Base-by-base conservation (phyloP, 2,888 invertebrate species). In the Agonopterix subpropinquella region DNA sequence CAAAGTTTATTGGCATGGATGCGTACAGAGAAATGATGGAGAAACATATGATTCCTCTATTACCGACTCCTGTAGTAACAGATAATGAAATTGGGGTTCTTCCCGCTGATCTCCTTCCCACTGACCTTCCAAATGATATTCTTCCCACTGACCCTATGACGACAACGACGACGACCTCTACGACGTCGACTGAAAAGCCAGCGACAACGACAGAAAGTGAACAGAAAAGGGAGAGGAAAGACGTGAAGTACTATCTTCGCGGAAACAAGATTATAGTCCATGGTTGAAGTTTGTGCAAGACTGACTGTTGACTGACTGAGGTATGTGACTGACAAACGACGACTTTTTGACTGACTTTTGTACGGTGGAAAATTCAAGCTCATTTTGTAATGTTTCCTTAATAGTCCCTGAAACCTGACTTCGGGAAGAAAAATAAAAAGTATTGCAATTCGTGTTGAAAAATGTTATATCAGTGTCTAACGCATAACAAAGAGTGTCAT, bases 71-170 rank as follows among this genome's bases (percentile, higher is more conserved):
- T 39, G 82, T 85, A 3, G 76, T 86, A 0, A 67, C 68, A 45
- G 88, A 88, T 43, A 80, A 84, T 58, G 86, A 88, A 56, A 73
- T 86, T 43, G 86, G 87, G 1, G 85, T 87, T 18, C 70, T 86
- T 43, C 77, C 87, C 13, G 85, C 82, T 46, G 86, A 83, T 50
- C 51, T 80, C 54, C 76, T 86, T 11, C 75, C 81, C 28, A 18
- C 15, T 7, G 74, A 75, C 36, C 28, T 7, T 5, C 28, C 28
- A 1, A 28, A 28, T 28, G 28, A 28, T 7, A 28, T 28, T 28
- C 28, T 28, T 28, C 62, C 58, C 5, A 48, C 54, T 61, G 4
- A 50, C 60, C 58, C 65, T 4, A 28, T 28, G 28, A 57, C 64
- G 4, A 55, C 62, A 2, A 58, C 62, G 2, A 58, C 70, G 1